Base-by-base conservation (phyloP, 2,113 vertebrate species). In the Columba janthina region DNA sequence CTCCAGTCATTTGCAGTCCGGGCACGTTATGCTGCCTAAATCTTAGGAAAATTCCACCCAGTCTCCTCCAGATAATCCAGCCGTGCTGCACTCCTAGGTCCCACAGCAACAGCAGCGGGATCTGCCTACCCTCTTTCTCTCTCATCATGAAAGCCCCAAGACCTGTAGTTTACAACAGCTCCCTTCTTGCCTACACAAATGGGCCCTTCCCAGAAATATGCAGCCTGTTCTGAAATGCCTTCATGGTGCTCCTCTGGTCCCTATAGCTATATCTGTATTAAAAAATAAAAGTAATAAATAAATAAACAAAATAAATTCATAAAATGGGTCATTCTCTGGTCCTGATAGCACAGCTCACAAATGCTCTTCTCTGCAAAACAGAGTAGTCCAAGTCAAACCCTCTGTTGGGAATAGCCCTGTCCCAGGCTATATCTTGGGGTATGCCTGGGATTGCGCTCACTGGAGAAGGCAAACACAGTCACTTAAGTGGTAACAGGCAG, bases 41-140 rank as follows among this genome's bases (percentile, higher is more conserved):
- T 85, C 74, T 72, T 36, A 85, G 78, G 85, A 94, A 94, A 96
- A 93, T 93, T 97, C 91, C 88, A 90, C 22, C 8, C 20, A 0
- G 34, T 51, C 87, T 89, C 57, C 70, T 91, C 40, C 62, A 85
- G 42, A 94, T 89, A 95, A 93, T 75, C 70, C 80, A 89, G 26
- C 42, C 14, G 0, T 24, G 5, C 20, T 0, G 1, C 34, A 64
- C 29, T 91, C 38, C 51, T 74, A 56, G 36, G 24, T 90, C 29
- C 31, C 71, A 93, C 36, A 67, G 46, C n/a, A 76, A 38, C 46
- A 77, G 58, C 44, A 56, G 12, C 10, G 50, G 42, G 25, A 40
- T 87, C 40, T 75, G 57, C 66, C 36, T 57, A 24, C 18, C 53
- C 19, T 71, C 44, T 40, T 51, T n/a, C 46, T 51, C 26, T 71